phyloP scores from a whole-genome alignment of 2,797 vertebrate genomes.

The Odontamblyopus rebecca region DNA sequence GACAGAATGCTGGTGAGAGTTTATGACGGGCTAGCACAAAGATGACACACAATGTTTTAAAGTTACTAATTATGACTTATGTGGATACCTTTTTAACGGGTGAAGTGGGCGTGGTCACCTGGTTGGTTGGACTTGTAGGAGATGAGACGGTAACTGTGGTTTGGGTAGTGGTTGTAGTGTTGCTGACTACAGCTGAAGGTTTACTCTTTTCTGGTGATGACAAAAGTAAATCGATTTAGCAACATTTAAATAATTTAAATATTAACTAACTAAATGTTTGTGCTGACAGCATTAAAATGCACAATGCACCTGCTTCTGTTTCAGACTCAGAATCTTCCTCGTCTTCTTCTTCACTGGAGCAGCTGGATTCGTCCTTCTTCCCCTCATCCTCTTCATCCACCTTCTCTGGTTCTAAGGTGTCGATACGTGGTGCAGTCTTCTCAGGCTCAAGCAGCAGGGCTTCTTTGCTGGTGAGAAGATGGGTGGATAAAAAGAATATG shows the following conservation, averaged over 20 bases:
- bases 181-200: slow-evolving; percentile 80
- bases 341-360: slow-evolving; percentile 98
- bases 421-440: slow-evolving; percentile 88
- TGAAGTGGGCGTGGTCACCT: slow-evolving; percentile 88
- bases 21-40: not conserved
- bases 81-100: slow-evolving; percentile 90
- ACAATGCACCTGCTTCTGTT: slow-evolving; percentile 87
- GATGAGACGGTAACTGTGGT: slow-evolving; percentile 77
- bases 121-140: slow-evolving; percentile 82
- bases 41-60: not conserved
- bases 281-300: not conserved
- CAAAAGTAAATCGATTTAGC: not conserved
- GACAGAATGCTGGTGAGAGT: not conserved
- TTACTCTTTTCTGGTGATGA: slow-evolving; percentile 87
- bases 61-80: not conserved
- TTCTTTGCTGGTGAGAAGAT: slow-evolving; percentile 83
- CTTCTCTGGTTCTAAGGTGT: slow-evolving; percentile 94
- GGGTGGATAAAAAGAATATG: not conserved
- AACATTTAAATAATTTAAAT: not conserved
- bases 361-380: slow-evolving; percentile 98
- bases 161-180: slow-evolving; percentile 76
- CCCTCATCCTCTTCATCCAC: slow-evolving; percentile 94
- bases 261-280: too few relatives aligned
- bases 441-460: slow-evolving; percentile 92
- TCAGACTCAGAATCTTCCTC: slow-evolving; percentile 98